Evolutionary conservation across 2,113 vertebrate genomes (phyloP), one percentile per base, ranked within the genome.

Genomic region (Myiagra hebetior): DNA sequence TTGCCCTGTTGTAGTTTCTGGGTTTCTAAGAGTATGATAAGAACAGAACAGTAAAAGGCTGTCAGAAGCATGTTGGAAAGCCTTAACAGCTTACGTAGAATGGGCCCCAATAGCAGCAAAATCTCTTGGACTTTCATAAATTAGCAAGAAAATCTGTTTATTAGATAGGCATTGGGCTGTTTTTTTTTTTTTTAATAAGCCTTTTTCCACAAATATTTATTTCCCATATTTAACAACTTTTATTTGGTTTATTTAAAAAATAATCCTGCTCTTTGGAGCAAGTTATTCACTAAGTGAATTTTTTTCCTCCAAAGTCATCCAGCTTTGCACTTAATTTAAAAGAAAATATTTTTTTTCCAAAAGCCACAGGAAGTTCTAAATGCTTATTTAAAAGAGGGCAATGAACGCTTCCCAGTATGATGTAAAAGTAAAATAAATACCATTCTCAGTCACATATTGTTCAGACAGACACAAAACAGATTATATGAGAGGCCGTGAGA

Each of bases 341-440:
- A 68, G 21, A 77, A 85, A 72, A 42, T 6, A 16, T 20, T 37
- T 80, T 60, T 52, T 46, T n/a, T 23, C 10, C 13, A 41, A 8
- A 69, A 65, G 28, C 41, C 86, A 30, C 75, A 86, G 86, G 72
- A 92, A 89, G 50, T 84, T 67, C 63, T 73, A 88, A 95, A 84
- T 59, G 72, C 9, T 89, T 95, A 52, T 85, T 68, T 97, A 75
- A 91, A 80, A 67, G 37, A 89, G 49, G 84, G 74, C 77, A 91
- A 91, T 85, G 80, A 92, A 78, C 26, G 0, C 10, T 91, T 92
- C 84, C n/a, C 74, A 81, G 56, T 85, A 72, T 60, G 64, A 84
- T 82, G 49, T 57, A 65, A 82, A 95, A 96, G 55, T 77, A 93
- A 96, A 95, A 89, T 68, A 96, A 97, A 95, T 87, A 85, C 28